Conservation (phyloP, 2,888 invertebrate genomes). For the Lasioglossum morio region DNA sequence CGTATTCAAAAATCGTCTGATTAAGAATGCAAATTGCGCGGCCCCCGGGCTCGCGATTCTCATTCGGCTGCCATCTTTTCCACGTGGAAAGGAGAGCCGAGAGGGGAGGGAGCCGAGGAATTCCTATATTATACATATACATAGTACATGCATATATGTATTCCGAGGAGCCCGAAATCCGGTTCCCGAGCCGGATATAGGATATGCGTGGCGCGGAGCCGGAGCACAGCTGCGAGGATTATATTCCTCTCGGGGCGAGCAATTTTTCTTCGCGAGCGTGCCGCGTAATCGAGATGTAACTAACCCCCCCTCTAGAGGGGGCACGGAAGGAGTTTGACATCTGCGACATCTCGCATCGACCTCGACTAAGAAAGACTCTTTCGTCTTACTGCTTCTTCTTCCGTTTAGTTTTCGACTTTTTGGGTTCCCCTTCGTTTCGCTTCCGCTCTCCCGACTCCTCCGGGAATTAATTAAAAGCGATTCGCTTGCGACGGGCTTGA, state of each 20-base stretch:
- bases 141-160: slow-evolving; percentile 58
- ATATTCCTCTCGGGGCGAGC: slow-evolving; percentile 70
- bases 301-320: slow-evolving; percentile 4
- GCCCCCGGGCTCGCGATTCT: not conserved
- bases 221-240: slow-evolving; percentile 79
- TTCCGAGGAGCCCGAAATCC: slow-evolving; percentile 67
- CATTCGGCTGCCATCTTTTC: slow-evolving; percentile 58
- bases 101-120: slow-evolving; percentile 50
- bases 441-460: not conserved
- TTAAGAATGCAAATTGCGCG: slow-evolving; percentile 80
- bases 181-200: slow-evolving; percentile 36
- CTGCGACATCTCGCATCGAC: slow-evolving; percentile 25
- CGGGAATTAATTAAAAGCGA: slow-evolving; percentile 52
- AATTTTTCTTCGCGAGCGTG: slow-evolving; percentile 51
- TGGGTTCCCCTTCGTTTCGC: not conserved
- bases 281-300: slow-evolving; percentile 57
- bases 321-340: slow-evolving; percentile 16
- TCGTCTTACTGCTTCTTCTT: slow-evolving; percentile 13
- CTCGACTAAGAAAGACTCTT: not conserved
- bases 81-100: slow-evolving; percentile 11
- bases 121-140: slow-evolving; percentile 54
- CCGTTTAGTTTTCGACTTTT: not conserved
- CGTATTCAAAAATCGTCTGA: slow-evolving; percentile 67
- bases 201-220: slow-evolving; percentile 72
- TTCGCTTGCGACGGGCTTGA: slow-evolving; percentile 47